Evolutionary conservation across 2,113 vertebrate genomes (phyloP), one percentile per base, ranked within the genome.

Genomic region (Siniperca knerii): DNA sequence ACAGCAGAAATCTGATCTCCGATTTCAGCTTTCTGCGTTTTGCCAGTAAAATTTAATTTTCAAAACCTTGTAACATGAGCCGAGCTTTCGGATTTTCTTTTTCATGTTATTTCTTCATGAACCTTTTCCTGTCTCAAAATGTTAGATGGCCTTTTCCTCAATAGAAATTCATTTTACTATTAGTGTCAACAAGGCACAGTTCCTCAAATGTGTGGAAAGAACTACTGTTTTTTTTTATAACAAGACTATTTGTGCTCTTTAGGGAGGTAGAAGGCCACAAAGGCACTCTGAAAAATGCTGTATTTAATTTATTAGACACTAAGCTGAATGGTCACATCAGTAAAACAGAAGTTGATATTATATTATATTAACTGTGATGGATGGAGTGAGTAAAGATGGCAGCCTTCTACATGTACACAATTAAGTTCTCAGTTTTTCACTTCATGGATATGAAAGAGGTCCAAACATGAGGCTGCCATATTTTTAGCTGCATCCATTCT

Each of bases 201-300:
- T 90, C 79, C 80, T 69, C 73, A 68, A 23, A 37, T 35, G 77
- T 77, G 33, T 81, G 25, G 15, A 81, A 80, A 79, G 58, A 88
- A 83, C 87, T 48, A 46, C 37, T 40, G 42, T 57, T 50, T 35
- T 23, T 25, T 52, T 55, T 42, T 16, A 79, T 5, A 57, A 84
- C 4, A 48, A 81, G 79, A 89, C 65, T 42, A 62, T 85, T 92
- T 95, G 93, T 95, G 94, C 94, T 93, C 87, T 90, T 90, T 23
- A 88, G 90, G 92, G 90, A 94, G 91, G 93, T 92, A 91, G 89
- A 92, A 86, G 83, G 91, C 92, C 92, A 80, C 87, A 77, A 87
- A 94, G 93, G 91, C 93, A 92, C 88, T 79, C 81, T 78, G 64
- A 67, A 57, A 82, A 91, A 89, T 78, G 76, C 73, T 67, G 35